Evolutionary conservation across 1,140 invertebrate genomes (phyloP).

Genomic region (Heliconius melpomene): DNA sequence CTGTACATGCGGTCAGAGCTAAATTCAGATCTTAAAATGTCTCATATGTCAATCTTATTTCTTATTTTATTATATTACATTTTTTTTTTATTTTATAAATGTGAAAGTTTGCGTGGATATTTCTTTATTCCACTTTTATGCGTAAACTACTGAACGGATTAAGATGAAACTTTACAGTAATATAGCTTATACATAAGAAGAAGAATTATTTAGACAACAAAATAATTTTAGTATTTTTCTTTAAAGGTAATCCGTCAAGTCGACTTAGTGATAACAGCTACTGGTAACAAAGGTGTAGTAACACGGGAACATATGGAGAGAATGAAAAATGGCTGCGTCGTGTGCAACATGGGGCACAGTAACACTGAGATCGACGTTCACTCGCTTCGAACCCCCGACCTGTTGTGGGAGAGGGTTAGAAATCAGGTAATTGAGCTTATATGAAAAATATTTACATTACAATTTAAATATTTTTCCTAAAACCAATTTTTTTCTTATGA

Average conservation of each 20-base stretch:
- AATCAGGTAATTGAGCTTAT: conserved; percentile 84
- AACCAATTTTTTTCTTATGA: too few relatives aligned
- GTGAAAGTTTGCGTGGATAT: too few relatives aligned
- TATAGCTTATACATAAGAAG: too few relatives aligned
- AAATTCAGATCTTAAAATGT: too few relatives aligned
- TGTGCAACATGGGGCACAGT: conserved; percentile 99
- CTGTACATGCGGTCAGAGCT: too few relatives aligned
- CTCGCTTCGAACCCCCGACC: conserved; percentile 94
- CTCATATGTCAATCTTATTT: too few relatives aligned
- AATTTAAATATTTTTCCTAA: too few relatives aligned
- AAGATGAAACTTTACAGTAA: background rate
- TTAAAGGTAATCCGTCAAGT: conserved; percentile 89
- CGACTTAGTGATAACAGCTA: conserved; percentile 97
- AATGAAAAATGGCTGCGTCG: conserved; percentile 97
- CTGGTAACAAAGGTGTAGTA: conserved; percentile 98
- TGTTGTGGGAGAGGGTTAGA: conserved; percentile 98
- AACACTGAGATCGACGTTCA: conserved; percentile 99
- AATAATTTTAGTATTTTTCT: background rate
- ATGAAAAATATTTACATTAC: too few relatives aligned
- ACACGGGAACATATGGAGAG: conserved; percentile 97
- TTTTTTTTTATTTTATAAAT: too few relatives aligned
- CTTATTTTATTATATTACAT: background rate
- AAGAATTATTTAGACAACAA: too few relatives aligned
- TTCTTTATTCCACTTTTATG: too few relatives aligned
- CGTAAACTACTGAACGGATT: too few relatives aligned